Base-by-base conservation (phyloP, 1,140 invertebrate species). In the Drosophila dunni region DNA sequence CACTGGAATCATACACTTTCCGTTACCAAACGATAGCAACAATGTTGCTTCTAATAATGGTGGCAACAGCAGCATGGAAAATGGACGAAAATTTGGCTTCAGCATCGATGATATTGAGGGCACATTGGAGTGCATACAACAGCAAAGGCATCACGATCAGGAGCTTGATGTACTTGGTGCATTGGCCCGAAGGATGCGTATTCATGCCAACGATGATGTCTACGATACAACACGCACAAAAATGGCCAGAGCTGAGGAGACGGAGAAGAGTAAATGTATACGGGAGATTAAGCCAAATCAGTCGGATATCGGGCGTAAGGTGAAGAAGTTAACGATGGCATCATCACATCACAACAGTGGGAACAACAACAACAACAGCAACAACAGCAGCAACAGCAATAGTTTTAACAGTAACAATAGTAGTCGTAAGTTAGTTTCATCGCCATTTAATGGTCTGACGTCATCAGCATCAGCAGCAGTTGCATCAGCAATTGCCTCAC, bases 151-250 rank as follows among this genome's bases (percentile, higher is more conserved):
- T 29, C 24, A 29, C 6, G 6, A 29, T 29, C 24, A 94, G 78
- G 94, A 94, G 82, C 93, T 98, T 92, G 96, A 97, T 93, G 95
- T 95, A 69, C 94, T 98, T 91, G 97, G 97, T 62, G 94, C 96
- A 51, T 94, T 98, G 92, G 95, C 96, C 60, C 94, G 95, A 88
- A 97, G 96, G 91, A 97, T 98, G 95, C 95, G 96, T 60, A 96
- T 98, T 73, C 96, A 97, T 91, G 98, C 98, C 77, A 98, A 98
- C 78, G 98, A 98, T 92, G 97, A 99, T 93, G 96, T 98, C 62
- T 98, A 98, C 92, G 97, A 98, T 93, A 95, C 96, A 63, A 98
- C 98, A 74, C 95, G 96, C 93, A 95, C 96, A 91, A 95, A 97
- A 79, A 98, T 98, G 96, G 97, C 96, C 67, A 95, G 95, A 78